Percentiles rank a stretch among this genome's conserved stretches.
These are phyloP conservation scores for Melanaphis sacchari DNA, from an alignment of 1,140 invertebrate species.

Conservation along the genomic window DNA sequence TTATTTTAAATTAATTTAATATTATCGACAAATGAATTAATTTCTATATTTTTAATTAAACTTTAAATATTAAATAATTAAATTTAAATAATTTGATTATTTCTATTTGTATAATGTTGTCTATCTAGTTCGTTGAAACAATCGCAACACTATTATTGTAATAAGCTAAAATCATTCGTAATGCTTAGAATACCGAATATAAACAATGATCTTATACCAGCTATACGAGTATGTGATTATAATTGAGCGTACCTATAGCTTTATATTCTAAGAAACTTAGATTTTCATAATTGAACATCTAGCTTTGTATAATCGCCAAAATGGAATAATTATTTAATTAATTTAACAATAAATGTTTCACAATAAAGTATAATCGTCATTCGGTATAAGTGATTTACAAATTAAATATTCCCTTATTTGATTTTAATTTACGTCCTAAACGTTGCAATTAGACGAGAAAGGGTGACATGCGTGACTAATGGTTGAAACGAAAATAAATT, in stretches of 20 bases:
- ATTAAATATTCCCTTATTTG: background rate
- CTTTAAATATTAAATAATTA: too few species aligned
- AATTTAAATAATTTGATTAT: too few species aligned
- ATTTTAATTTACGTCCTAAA: background rate
- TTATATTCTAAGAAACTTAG: background rate
- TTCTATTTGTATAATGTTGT: too few species aligned
- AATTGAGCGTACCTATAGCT: background rate
- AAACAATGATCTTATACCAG: background rate
- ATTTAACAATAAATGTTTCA: background rate
- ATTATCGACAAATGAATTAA: too few species aligned
- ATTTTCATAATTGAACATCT: background rate
- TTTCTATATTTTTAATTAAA: too few species aligned
- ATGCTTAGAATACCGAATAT: background rate
- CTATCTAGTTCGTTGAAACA: background rate
- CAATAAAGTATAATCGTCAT: background rate
- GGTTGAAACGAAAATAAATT: conserved; percentile 5
- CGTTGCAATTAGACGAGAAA: background rate
- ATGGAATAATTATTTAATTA: background rate
- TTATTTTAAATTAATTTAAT: too few species aligned
- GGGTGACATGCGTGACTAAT: background rate
- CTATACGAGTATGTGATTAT: background rate
- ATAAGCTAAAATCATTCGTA: background rate
- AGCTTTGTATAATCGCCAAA: background rate
- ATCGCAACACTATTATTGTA: background rate
- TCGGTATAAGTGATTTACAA: background rate